phyloP scores from a whole-genome alignment of 2,113 vertebrate genomes.

The Hypocryptadius cinnamomeus region DNA sequence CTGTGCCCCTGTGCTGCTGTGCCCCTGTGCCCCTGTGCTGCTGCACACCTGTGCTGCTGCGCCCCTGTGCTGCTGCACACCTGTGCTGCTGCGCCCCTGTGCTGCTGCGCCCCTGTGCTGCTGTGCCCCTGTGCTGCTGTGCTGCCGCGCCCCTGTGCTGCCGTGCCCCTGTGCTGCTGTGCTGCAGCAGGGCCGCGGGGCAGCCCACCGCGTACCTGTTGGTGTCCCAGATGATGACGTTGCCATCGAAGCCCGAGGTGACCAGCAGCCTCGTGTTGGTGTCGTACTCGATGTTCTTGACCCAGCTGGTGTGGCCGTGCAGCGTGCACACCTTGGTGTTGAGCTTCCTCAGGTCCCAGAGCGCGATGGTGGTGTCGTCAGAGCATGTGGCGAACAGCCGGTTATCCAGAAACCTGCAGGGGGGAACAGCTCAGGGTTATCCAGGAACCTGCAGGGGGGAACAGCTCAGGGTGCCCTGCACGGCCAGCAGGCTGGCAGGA shows the following conservation, averaged over 20 bases:
- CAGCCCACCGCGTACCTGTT: slow-evolving; percentile 78
- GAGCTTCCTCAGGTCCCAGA: slow-evolving; percentile 95
- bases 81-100: no score
- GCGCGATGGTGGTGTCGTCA: slow-evolving; percentile 95
- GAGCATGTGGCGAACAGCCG: slow-evolving; percentile 97
- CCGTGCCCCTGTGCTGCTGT: no score
- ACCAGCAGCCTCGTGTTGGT: slow-evolving; percentile 95
- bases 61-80: no score
- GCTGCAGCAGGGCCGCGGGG: fast-evolving
- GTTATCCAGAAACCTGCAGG: slow-evolving; percentile 91
- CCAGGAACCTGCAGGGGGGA: slow-evolving; percentile 81
- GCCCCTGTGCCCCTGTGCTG: no score
- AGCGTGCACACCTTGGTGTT: slow-evolving; percentile 93
- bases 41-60: no score
- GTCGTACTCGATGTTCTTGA: slow-evolving; percentile 99
- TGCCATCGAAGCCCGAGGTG: slow-evolving; percentile 96
- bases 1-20: no score
- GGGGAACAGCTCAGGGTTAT: slow-evolving; percentile 74
- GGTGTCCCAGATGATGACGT: slow-evolving; percentile 99
- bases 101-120: no score
- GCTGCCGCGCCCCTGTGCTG: no score
- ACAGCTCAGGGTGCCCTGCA: neutral
- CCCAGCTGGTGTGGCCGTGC: slow-evolving; percentile 98
- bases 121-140: no score
- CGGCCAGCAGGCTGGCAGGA: no score